These are phyloP conservation scores for Halichoerus grypus DNA, from an alignment of 2,113 vertebrate species.

Conservation along the genomic window DNA sequence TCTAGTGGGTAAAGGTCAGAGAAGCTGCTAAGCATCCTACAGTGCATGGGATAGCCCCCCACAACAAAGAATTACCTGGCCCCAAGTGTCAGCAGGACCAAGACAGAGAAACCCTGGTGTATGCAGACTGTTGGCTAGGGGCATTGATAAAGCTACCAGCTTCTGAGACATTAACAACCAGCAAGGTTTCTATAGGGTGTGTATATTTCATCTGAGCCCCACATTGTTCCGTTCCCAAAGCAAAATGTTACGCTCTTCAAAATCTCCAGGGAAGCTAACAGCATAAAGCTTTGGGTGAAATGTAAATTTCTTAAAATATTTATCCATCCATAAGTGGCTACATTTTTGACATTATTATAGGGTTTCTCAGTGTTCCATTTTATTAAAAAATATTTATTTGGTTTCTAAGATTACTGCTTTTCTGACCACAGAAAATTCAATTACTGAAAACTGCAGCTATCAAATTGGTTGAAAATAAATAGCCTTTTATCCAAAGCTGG, in stretches of 20 bases:
- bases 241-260: constrained; percentile 85
- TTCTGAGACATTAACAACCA: neutral
- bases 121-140: neutral
- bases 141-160: neutral
- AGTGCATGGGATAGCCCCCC: neutral
- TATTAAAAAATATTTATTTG: constrained; percentile 94
- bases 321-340: constrained; percentile 91
- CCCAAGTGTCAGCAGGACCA: too few species aligned
- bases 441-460: constrained; percentile 92
- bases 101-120: neutral
- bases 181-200: neutral
- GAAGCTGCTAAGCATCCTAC: neutral
- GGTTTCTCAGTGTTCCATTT: constrained; percentile 92
- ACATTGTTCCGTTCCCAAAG: constrained; percentile 81
- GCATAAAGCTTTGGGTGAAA: constrained; percentile 89
- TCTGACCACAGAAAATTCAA: constrained; percentile 93
- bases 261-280: constrained; percentile 86
- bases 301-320: constrained; percentile 93
- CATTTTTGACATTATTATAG: constrained; percentile 91
- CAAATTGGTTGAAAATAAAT: constrained; percentile 93
- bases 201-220: constrained; percentile 77
- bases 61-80: neutral
- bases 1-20: neutral
- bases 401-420: constrained; percentile 92
- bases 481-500: constrained; percentile 92